Evolutionary conservation across 2,888 invertebrate species (phyloP).

Genomic region (Lasiommata megera): DNA sequence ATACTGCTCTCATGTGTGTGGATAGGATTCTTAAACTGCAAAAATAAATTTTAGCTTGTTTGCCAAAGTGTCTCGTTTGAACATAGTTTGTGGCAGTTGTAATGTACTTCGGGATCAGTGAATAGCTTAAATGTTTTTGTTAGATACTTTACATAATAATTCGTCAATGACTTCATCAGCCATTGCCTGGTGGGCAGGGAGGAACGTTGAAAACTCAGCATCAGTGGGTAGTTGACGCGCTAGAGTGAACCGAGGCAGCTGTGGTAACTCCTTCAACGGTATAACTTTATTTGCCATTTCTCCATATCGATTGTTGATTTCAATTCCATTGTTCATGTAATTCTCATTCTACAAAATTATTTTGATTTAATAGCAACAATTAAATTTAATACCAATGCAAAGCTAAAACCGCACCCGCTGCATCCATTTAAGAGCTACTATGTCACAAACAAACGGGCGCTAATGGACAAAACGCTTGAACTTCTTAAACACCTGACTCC

Average conservation of each 20-base stretch:
- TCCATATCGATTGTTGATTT: conserved; percentile 83
- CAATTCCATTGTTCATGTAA: conserved; percentile 79
- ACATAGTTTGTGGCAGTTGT: no score
- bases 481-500: no score
- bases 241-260: conserved; percentile 79
- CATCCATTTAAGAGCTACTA: no score
- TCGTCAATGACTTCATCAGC: conserved; percentile 86
- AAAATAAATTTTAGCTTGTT: no score
- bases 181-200: conserved; percentile 85
- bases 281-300: conserved; percentile 77
- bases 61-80: no score
- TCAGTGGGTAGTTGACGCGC: conserved; percentile 81
- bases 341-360: conserved; percentile 48
- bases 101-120: neutral
- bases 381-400: no score
- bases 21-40: no score
- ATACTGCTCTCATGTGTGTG: no score
- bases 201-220: conserved; percentile 87
- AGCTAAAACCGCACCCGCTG: no score
- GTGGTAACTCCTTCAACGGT: conserved; percentile 71
- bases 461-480: no score
- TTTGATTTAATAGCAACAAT: no score
- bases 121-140: neutral
- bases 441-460: no score
- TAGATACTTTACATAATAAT: conserved; percentile 80